Base-by-base conservation (phyloP, 2,113 vertebrate genomes). In the Gopherus evgoodei region DNA sequence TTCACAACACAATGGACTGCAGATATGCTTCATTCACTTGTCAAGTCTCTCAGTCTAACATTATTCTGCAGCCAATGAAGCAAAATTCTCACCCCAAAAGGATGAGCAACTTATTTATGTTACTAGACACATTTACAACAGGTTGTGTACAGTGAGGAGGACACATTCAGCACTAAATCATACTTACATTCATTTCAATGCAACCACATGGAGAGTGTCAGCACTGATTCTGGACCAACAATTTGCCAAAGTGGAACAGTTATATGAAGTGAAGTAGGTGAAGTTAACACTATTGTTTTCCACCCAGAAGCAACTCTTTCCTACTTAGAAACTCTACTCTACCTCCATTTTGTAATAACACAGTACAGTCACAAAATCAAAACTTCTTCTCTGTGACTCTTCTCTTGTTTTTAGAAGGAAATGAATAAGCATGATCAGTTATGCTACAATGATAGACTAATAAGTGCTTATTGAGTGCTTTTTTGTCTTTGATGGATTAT, bases 1-100 rank as follows among this genome's bases (percentile, higher is more conserved):
- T 94, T 97, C 96, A 98, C 94, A 91, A 97, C 85, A 96, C 94
- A 96, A 95, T n/a, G 13, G 5, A 93, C 81, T 47, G 91, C 5
- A 82, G 82, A 93, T 29, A 72, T 96, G 84, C 62, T 97, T 94
- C 93, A 95, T 95, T 96, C 84, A 94, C 88, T 24, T 0, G 87
- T 86, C 84, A 97, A 96, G 91, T 11, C 94, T 44, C 91, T 95
- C 81, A 88, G 90, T 92, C 81, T 54, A 95, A 85, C 62, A 72
- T 85, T 88, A 92, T 86, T 95, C 95, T 91, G 52, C 86, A 95
- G 81, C 31, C 87, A 57, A 79, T 94, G 82, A 95, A 95, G 81
- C 88, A 91, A 97, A 72, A 38, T 65, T 92, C 31, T 96, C 84
- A 82, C 72, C 94, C 53, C 88, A 93, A 93, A 94, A 54, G 9